A percentile compares a stretch with the other conserved stretches of the same genome.
Conservation (phyloP, 2,888 invertebrate genomes). For the Heliconius erato region DNA sequence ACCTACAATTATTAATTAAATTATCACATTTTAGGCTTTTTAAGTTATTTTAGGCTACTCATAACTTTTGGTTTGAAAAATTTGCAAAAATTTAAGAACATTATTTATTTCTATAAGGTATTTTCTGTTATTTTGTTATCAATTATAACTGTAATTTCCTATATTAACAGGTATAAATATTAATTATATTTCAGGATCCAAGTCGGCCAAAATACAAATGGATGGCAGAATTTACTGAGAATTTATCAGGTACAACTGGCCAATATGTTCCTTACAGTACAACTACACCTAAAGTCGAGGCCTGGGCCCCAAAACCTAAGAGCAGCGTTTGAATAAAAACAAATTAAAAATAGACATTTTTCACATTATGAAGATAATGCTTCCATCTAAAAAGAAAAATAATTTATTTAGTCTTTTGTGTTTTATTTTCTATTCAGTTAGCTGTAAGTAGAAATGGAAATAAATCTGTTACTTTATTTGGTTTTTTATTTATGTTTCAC, state of each 20-base stretch:
- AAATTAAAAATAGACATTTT: background rate
- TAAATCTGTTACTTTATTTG: conserved; percentile 57
- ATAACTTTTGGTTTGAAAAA: no score
- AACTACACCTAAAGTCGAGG: conserved; percentile 93
- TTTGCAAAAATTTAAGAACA: no score
- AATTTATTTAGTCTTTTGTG: conserved; percentile 26
- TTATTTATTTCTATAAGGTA: no score
- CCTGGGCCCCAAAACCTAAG: conserved; percentile 89
- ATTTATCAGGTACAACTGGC: conserved; percentile 91
- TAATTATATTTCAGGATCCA: conserved; percentile 82
- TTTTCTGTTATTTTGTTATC: no score
- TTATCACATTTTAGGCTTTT: no score
- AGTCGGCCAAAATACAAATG: conserved; percentile 92
- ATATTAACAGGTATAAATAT: no score
- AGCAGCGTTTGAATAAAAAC: conserved; percentile 51
- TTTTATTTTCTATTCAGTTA: conserved; percentile 53
- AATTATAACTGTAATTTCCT: background rate
- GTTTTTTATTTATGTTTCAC: conserved; percentile 6
- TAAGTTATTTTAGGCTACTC: no score
- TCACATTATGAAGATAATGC: background rate
- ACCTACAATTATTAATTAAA: no score
- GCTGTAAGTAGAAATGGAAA: conserved; percentile 75
- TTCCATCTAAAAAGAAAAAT: background rate
- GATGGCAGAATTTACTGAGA: conserved; percentile 94
- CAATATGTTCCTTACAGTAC: conserved; percentile 97